A percentile compares a stretch with the other conserved stretches of the same genome.
These are phyloP conservation scores for Dryomyza anilis DNA, from an alignment of 2,888 invertebrate genomes.

Conservation along the genomic window DNA sequence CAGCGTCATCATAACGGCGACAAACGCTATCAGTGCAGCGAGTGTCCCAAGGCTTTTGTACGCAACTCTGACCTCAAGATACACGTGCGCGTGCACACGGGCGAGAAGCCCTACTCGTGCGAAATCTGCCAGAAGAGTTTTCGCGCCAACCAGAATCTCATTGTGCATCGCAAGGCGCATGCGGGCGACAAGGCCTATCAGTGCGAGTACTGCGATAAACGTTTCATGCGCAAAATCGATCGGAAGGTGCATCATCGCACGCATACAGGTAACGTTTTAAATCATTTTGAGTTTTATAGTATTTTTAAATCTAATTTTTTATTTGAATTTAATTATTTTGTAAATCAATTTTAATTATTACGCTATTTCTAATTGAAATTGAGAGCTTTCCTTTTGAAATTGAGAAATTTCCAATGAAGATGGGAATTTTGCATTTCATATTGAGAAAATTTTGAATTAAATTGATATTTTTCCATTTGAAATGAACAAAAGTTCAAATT, in stretches of 20 bases:
- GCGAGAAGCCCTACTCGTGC: constrained; percentile 54
- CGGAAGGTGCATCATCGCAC: constrained; percentile 55
- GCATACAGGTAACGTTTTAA: constrained; percentile 55
- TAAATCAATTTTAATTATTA: background rate
- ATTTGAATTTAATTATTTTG: background rate
- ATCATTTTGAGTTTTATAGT: constrained; percentile 11
- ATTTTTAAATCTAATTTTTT: too few species aligned
- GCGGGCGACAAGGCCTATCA: constrained; percentile 52
- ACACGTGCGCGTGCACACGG: constrained; percentile 54
- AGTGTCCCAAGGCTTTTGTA: constrained; percentile 55
- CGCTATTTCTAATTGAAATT: too few species aligned
- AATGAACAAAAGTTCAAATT: too few species aligned
- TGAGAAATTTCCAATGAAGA: background rate
- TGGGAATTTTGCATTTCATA: background rate
- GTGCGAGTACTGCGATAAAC: constrained; percentile 55
- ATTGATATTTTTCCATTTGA: too few species aligned
- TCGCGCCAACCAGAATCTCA: constrained; percentile 56
- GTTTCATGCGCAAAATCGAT: constrained; percentile 55
- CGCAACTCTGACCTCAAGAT: constrained; percentile 55
- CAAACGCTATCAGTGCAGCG: constrained; percentile 50
- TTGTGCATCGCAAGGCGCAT: constrained; percentile 54
- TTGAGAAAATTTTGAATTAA: too few species aligned
- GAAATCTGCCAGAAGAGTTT: constrained; percentile 53
- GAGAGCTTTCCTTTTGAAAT: too few species aligned
- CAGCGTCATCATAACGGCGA: constrained; percentile 56